Conservation (phyloP, 2,797 vertebrate species). For the Staurois parvus region DNA sequence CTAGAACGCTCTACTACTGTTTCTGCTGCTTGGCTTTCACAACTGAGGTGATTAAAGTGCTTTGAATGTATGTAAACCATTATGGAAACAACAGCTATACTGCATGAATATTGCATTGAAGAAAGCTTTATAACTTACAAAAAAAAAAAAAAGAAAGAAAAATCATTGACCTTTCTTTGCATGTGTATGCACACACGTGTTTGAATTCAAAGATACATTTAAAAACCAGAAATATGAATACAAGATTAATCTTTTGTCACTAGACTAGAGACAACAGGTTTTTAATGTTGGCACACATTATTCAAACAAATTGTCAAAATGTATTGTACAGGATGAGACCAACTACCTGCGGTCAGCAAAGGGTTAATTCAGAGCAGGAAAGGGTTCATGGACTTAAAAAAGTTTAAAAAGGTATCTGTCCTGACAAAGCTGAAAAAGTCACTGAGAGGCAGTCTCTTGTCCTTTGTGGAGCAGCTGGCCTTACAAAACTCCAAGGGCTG, state of each 20-base stretch:
- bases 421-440: constrained; percentile 62
- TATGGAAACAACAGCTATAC: constrained; percentile 29
- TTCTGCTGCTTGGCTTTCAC: constrained; percentile 13
- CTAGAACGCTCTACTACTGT: neutral
- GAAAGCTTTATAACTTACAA: constrained; percentile 52
- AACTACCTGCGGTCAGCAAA: constrained; percentile 63
- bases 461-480: constrained; percentile 64
- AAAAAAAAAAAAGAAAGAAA: constrained; percentile 25
- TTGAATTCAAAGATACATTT: constrained; percentile 31
- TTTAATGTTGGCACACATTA: constrained; percentile 79
- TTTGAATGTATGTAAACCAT: constrained; percentile 47
- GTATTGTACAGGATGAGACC: constrained; percentile 66
- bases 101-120: constrained; percentile 49
- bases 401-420: constrained; percentile 62
- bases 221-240: constrained; percentile 44
- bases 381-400: constrained; percentile 41
- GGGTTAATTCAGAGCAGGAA: constrained; percentile 40
- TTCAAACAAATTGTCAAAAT: constrained; percentile 69
- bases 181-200: constrained; percentile 11
- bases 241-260: constrained; percentile 55
- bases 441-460: constrained; percentile 64
- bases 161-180: constrained; percentile 50
- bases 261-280: constrained; percentile 54
- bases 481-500: constrained; percentile 68
- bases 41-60: constrained; percentile 57